These are phyloP conservation scores for Phymanthus crucifer DNA, from an alignment of 92 coral and sea anemone species.

Conservation along the genomic window DNA sequence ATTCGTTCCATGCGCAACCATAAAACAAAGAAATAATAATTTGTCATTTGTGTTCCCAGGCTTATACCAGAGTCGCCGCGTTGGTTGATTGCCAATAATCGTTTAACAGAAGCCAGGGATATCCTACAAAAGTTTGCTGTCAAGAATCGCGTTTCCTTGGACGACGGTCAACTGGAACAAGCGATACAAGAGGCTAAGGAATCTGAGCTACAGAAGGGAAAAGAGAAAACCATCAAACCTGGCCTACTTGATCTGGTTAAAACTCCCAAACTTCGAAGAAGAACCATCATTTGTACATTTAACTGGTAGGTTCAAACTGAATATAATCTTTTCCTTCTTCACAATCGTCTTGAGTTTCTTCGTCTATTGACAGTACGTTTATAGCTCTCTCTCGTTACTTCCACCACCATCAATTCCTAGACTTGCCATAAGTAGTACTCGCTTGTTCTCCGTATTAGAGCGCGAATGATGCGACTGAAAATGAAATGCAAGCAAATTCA, in stretches of 20 bases:
- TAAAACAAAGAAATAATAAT: too few species aligned
- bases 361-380: too few species aligned
- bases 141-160: conserved; percentile 60
- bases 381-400: too few species aligned
- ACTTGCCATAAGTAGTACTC: too few species aligned
- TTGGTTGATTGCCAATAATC: conserved; percentile 77
- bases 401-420: too few species aligned
- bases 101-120: conserved; percentile 62
- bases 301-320: conserved; percentile 79
- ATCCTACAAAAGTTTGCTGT: conserved; percentile 57
- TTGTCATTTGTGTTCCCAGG: conserved; percentile 19
- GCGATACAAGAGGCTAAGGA: conserved; percentile 55
- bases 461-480: too few species aligned
- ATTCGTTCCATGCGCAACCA: too few species aligned
- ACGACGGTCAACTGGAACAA: conserved; percentile 39
- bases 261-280: conserved; percentile 63
- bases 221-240: conserved; percentile 6
- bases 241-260: conserved; percentile 50
- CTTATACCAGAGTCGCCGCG: conserved; percentile 81
- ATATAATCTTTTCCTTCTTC: too few species aligned
- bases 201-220: conserved; percentile 42
- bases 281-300: conserved; percentile 64
- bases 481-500: too few species aligned
- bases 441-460: too few species aligned
- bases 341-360: too few species aligned